These are phyloP conservation scores for Galeopterus variegatus DNA, from an alignment of 2,113 vertebrate genomes.

Conservation along the genomic window DNA sequence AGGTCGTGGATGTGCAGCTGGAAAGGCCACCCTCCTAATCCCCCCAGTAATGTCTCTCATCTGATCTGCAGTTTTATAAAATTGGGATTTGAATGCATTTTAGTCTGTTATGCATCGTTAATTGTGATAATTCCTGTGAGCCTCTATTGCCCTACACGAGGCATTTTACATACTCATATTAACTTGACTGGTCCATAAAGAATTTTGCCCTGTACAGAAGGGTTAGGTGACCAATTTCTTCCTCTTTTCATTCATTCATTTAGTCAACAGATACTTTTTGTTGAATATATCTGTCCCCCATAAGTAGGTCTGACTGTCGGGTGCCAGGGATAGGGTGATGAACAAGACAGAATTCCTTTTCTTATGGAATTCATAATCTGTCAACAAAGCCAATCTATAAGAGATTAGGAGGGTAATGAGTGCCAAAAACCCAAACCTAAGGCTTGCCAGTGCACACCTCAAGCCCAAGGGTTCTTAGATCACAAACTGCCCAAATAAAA, in stretches of 20 bases:
- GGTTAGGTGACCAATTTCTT: neutral
- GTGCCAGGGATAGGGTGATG: neutral
- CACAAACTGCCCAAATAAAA: neutral
- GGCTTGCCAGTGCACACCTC: neutral
- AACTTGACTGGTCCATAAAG: neutral
- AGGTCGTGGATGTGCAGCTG: neutral
- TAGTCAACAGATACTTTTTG: conserved; percentile 18
- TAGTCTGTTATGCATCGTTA: neutral
- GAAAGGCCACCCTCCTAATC: neutral
- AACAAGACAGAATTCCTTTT: neutral
- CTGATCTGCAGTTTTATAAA: neutral
- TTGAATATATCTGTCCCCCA: neutral
- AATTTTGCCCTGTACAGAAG: neutral
- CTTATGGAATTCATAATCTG: neutral
- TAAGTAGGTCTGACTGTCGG: neutral
- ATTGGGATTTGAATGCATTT: neutral
- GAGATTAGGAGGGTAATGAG: neutral
- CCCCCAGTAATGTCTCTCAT: neutral
- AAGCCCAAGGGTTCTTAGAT: neutral
- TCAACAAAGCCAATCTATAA: neutral
- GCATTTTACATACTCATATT: neutral
- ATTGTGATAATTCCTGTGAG: neutral
- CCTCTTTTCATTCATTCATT: neutral
- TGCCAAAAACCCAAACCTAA: neutral
- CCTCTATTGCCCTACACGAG: neutral